phyloP scores from a whole-genome alignment of 1,140 invertebrate species.

The Goniozus legneri region DNA sequence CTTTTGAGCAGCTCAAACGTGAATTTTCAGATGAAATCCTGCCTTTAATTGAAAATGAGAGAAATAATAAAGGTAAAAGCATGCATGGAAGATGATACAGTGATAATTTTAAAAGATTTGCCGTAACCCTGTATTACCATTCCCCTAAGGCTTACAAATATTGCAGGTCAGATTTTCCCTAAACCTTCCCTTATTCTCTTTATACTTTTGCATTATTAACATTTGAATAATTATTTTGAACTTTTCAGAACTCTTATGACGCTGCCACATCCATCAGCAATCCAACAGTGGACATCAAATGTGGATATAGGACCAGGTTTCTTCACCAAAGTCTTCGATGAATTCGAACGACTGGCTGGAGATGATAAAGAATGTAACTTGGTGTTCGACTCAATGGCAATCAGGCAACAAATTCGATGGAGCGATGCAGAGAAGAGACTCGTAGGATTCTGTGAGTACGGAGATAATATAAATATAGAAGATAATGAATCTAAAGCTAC shows the following conservation, averaged over 20 bases:
- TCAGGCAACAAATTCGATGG: conserved; percentile 3
- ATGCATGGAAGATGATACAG: background rate
- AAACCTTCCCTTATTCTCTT: background rate
- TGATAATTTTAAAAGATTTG: background rate
- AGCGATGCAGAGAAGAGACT: background rate
- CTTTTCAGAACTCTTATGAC: no score
- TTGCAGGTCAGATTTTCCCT: background rate
- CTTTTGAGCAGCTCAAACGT: no score
- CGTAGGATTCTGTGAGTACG: conserved; percentile 1
- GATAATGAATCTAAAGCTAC: background rate
- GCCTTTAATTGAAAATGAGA: no score
- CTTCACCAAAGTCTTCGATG: background rate
- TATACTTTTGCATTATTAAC: no score
- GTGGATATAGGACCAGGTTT: background rate
- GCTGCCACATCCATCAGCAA: background rate
- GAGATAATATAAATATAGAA: background rate
- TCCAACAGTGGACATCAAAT: background rate
- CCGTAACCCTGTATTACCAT: background rate
- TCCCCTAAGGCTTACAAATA: background rate
- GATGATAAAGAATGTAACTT: background rate
- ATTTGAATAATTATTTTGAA: no score
- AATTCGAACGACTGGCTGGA: background rate
- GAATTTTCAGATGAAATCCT: no score
- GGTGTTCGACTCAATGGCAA: conserved; percentile 4
- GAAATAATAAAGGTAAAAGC: background rate